Evolutionary conservation across 2,888 invertebrate species (phyloP).

Genomic region (Eurytoma californica): DNA sequence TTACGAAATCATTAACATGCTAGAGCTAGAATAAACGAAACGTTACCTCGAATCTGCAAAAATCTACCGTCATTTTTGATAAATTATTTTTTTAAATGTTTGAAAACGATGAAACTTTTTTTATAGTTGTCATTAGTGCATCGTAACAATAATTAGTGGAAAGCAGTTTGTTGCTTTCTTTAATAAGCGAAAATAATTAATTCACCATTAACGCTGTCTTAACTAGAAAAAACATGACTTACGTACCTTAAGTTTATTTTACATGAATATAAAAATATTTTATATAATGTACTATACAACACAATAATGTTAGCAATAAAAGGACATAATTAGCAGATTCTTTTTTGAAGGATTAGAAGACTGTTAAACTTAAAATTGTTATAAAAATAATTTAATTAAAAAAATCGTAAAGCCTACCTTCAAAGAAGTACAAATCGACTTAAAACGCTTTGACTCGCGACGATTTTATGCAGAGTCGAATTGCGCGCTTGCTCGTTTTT

Average conservation of each 20-base stretch:
- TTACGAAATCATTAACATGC: too few species aligned
- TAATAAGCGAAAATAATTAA: slow-evolving; percentile 45
- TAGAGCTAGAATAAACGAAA: slow-evolving; percentile 5
- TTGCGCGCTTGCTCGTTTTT: slow-evolving; percentile 39
- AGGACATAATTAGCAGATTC: slow-evolving; percentile 41
- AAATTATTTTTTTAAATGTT: slow-evolving; percentile 5
- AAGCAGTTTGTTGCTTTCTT: slow-evolving; percentile 43
- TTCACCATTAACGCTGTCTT: slow-evolving; percentile 43
- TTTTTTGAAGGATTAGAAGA: slow-evolving; percentile 41
- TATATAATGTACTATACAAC: slow-evolving; percentile 55
- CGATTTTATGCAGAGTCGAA: slow-evolving; percentile 53
- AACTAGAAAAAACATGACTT: slow-evolving; percentile 45
- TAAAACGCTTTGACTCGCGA: slow-evolving; percentile 38
- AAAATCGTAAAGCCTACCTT: slow-evolving; percentile 34
- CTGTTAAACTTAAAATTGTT: slow-evolving; percentile 52
- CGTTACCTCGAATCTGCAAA: slow-evolving; percentile 14
- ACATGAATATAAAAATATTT: slow-evolving; percentile 55
- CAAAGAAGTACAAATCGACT: slow-evolving; percentile 45
- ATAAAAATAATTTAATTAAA: slow-evolving; percentile 54
- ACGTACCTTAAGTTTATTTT: slow-evolving; percentile 45
- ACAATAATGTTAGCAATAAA: slow-evolving; percentile 50
- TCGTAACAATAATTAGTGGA: slow-evolving; percentile 50
- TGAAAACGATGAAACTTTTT: slow-evolving; percentile 39
- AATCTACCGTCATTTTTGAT: slow-evolving; percentile 31
- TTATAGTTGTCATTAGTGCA: slow-evolving; percentile 29